Conservation (phyloP, 2,797 vertebrate genomes). For the Channallabes apus region DNA sequence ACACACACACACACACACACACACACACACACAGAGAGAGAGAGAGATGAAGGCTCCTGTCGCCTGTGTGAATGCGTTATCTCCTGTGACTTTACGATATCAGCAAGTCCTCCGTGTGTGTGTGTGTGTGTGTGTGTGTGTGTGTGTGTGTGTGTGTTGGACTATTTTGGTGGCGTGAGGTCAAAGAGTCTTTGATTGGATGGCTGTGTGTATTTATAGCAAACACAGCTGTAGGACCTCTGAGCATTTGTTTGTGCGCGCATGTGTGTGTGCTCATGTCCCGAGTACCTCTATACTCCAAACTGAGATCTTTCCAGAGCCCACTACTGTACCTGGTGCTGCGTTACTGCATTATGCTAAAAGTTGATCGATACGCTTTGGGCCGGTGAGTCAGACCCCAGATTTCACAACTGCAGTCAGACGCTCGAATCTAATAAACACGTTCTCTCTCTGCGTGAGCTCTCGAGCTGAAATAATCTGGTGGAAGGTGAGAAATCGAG, state of each 20-base stretch:
- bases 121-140: conserved; percentile 38
- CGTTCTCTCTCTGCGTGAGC: conserved; percentile 32
- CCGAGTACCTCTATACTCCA: not conserved
- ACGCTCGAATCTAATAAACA: conserved; percentile 10
- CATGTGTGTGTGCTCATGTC: no score
- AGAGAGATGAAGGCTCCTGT: conserved; percentile 12
- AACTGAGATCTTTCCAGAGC: not conserved
- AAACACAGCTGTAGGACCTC: conserved; percentile 47
- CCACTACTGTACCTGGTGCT: not conserved
- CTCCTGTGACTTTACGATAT: conserved; percentile 43
- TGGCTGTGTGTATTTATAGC: conserved; percentile 53
- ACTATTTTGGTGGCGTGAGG: conserved; percentile 45
- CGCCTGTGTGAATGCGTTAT: conserved; percentile 49
- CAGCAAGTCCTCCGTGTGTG: conserved; percentile 37
- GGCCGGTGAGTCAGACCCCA: conserved; percentile 21
- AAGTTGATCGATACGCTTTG: not conserved
- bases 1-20: no score
- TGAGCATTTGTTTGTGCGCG: not conserved
- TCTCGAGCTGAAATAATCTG: conserved; percentile 23
- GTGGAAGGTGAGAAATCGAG: conserved; percentile 33
- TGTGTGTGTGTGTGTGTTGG: conserved; percentile 34
- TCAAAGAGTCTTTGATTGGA: conserved; percentile 48
- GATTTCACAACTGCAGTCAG: conserved; percentile 24
- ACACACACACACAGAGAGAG: no score
- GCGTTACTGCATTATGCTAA: conserved; percentile 16